Evolutionary conservation across 2,797 vertebrate species (phyloP).

Genomic region (Phrynocephalus vlangalii): DNA sequence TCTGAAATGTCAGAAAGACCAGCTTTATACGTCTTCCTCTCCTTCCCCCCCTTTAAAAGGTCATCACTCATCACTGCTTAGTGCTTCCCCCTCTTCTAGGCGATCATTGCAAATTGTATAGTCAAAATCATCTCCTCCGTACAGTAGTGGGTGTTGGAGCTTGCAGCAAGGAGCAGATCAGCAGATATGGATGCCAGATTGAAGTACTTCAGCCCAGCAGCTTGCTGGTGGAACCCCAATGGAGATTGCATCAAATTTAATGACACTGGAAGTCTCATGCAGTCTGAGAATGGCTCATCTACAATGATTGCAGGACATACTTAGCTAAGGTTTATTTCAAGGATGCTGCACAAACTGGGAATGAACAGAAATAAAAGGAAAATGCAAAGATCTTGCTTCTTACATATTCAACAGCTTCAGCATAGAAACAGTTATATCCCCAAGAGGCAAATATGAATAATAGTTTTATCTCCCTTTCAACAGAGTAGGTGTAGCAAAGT

Average conservation of each 20-base stretch:
- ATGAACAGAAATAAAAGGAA: background rate
- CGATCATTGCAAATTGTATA: background rate
- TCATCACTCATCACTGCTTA: constrained; percentile 3
- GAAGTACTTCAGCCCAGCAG: constrained; percentile 8
- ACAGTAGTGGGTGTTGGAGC: background rate
- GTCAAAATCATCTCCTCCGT: background rate
- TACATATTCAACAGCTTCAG: background rate
- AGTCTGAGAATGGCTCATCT: constrained; percentile 1
- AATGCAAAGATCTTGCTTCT: constrained; percentile 14
- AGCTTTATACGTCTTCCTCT: background rate
- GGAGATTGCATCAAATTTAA: constrained; percentile 16
- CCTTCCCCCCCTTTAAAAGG: background rate
- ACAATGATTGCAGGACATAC: background rate
- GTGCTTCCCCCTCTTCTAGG: background rate
- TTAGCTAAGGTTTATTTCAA: background rate
- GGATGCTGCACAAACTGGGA: background rate
- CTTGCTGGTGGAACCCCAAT: constrained; percentile 11
- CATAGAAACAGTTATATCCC: background rate
- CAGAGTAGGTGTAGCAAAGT: background rate
- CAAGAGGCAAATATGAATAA: background rate
- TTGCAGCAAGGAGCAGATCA: constrained; percentile 15
- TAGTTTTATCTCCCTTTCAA: background rate
- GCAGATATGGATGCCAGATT: background rate
- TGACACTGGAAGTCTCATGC: constrained; percentile 19
- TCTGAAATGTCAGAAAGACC: background rate